Evolutionary conservation across 2,113 vertebrate species (phyloP).

Genomic region (Acanthisitta chloris): DNA sequence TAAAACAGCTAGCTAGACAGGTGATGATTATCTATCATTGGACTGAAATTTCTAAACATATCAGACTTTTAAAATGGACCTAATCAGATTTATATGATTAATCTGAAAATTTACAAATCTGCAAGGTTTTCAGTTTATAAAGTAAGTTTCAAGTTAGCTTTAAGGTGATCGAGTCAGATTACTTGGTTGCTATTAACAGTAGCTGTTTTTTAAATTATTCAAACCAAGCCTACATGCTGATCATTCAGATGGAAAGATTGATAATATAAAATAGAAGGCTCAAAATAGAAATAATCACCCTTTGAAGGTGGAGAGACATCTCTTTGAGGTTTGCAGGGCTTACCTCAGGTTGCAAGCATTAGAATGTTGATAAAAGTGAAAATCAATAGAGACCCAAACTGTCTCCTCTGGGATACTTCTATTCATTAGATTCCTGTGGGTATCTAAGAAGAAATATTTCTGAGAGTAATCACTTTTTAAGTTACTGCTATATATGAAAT

Average conservation of each 20-base stretch:
- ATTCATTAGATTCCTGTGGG: neutral
- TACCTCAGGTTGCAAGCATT: neutral
- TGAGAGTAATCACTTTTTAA: neutral
- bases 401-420: neutral
- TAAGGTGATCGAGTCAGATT: neutral
- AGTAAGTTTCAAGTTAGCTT: neutral
- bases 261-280: neutral
- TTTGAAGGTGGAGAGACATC: neutral
- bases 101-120: neutral
- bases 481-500: slow-evolving; percentile 35
- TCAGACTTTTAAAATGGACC: neutral
- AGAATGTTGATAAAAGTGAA: neutral
- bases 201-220: slow-evolving; percentile 1
- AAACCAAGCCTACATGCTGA: neutral
- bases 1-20: neutral
- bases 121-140: neutral
- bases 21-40: neutral
- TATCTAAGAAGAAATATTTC: slow-evolving; percentile 24
- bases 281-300: slow-evolving; percentile 27
- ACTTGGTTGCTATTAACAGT: slow-evolving; percentile 11
- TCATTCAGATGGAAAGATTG: neutral
- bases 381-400: slow-evolving; percentile 9
- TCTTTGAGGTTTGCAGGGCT: neutral
- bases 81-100: neutral
- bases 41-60: neutral